Conservation (phyloP, 2,888 invertebrate genomes). For the Luperina testacea region DNA sequence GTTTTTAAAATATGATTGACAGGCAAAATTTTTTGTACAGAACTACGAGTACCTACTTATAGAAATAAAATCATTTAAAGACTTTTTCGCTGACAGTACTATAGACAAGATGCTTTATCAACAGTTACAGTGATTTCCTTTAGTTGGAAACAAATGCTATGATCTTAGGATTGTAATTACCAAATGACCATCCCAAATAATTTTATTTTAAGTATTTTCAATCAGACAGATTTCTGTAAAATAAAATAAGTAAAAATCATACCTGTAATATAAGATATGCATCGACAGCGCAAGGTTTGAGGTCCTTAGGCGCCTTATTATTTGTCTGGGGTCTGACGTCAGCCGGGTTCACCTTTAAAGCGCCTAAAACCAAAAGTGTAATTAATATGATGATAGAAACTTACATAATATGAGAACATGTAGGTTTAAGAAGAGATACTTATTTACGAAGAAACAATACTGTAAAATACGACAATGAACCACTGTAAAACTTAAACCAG, state of each 20-base stretch:
- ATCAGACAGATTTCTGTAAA: neutral
- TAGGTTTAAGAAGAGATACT: neutral
- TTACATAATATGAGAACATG: neutral
- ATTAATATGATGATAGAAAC: neutral
- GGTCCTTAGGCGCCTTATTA: conserved; percentile 94
- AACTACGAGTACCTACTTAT: too few species aligned
- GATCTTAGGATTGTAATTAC: neutral
- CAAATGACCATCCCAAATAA: neutral
- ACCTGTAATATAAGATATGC: conserved; percentile 98
- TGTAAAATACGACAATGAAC: neutral
- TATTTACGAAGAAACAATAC: neutral
- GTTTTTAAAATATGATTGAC: too few species aligned
- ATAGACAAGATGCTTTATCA: neutral
- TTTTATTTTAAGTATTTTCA: too few species aligned
- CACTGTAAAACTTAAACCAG: neutral
- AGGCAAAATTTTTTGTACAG: too few species aligned
- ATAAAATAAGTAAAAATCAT: conserved; percentile 49
- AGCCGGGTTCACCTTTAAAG: conserved; percentile 92
- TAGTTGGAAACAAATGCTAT: neutral
- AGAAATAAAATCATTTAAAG: neutral
- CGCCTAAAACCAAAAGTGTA: conserved; percentile 65
- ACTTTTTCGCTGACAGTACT: neutral
- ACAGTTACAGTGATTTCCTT: neutral
- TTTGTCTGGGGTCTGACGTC: conserved; percentile 93
- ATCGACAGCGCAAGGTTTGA: conserved; percentile 97